phyloP scores from a whole-genome alignment of 2,888 invertebrate species.

The Eristalis arbustorum region DNA sequence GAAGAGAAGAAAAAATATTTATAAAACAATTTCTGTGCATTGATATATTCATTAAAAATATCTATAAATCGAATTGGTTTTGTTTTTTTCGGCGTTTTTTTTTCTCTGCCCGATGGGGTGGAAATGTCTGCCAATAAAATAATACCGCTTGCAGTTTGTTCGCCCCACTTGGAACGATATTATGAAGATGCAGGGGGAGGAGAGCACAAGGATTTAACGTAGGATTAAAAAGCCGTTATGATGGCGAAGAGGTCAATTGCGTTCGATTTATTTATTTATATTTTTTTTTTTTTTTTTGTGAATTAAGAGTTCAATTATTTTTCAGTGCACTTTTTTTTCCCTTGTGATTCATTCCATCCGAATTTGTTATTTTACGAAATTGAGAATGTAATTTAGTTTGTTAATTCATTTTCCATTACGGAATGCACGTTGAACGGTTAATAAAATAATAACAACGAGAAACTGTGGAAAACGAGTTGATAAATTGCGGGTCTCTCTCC shows the following conservation, averaged over 20 bases:
- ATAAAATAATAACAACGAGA: too few species aligned
- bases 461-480: too few species aligned
- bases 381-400: neutral
- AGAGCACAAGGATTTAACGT: neutral
- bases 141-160: neutral
- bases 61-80: neutral
- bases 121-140: neutral
- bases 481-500: too few species aligned
- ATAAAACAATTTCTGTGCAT: neutral
- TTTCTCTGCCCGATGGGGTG: neutral
- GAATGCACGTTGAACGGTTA: too few species aligned
- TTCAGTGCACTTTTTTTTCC: neutral
- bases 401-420: neutral
- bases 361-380: neutral
- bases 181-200: neutral
- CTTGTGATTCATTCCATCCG: neutral
- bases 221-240: neutral
- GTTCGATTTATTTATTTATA: neutral
- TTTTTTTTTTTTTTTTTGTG: neutral
- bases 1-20: neutral
- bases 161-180: neutral
- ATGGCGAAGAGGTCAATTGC: neutral
- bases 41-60: neutral
- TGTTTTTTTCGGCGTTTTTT: neutral
- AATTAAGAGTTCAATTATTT: neutral